Evolutionary conservation across 2,888 invertebrate species (phyloP), one percentile per base, ranked within the genome.

Genomic region (Drosophila longiperda): DNA sequence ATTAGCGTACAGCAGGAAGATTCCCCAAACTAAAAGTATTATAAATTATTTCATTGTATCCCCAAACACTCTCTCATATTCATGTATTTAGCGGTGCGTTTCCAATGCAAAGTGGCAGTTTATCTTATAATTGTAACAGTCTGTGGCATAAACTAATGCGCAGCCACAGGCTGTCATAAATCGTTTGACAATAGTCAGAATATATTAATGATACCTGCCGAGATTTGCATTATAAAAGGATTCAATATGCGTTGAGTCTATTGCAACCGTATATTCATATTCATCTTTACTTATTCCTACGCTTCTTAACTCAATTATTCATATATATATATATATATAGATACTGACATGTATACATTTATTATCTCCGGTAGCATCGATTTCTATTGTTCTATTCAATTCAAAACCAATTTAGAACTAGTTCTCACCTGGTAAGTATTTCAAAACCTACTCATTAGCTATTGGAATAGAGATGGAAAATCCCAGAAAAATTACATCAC

Each of bases 71-170:
- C 29, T 66, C 45, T 17, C 34, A 34, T 45, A 55, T 60, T 62
- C 64, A 55, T 40, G 78, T 78, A 75, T 71, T 85, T 75, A 84
- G 89, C 85, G 89, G 87, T 70, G 75, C 87, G 87, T 89, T 73
- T 87, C 78, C 82, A 89, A 85, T 82, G 82, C 80, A 86, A 86
- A 86, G 86, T 83, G 83, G 73, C 70, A 75, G 90, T 87, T 87
- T 87, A 87, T 87, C 90, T 87, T 90, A 78, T 90, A 87, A 87
- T 90, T 87, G 87, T 87, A 87, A 86, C 90, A 88, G 73, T 88
- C 80, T 67, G 26, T 45, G 80, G 76, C 75, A 83, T 83, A 78
- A 81, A 83, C 76, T 72, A 83, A 82, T 69, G 65, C 72, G 48
- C 64, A 59, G 70, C 66, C 54, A n/a, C 57, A 15, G 45, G 38